These are phyloP conservation scores for Pipa parva DNA, from an alignment of 2,113 vertebrate species.

Conservation along the genomic window DNA sequence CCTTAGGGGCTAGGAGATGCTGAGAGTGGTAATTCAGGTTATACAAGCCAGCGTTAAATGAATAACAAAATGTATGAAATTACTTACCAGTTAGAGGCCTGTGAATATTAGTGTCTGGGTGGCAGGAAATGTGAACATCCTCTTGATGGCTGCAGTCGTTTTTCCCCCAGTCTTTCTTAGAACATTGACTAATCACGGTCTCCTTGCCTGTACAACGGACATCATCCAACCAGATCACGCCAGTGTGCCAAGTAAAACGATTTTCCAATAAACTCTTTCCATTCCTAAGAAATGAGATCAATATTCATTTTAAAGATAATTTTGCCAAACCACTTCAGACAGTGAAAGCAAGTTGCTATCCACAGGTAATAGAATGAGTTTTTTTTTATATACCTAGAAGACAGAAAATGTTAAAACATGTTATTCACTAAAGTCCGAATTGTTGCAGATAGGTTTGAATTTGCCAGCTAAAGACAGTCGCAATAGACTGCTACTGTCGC, in stretches of 20 bases:
- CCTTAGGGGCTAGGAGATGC: no score
- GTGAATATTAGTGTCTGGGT: constrained; percentile 58
- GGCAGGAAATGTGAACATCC: constrained; percentile 77
- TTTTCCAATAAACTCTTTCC: constrained; percentile 60
- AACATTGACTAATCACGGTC: constrained; percentile 71
- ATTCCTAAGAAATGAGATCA: constrained; percentile 53
- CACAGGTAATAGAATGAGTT: no score
- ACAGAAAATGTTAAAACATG: no score
- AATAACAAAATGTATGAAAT: background rate
- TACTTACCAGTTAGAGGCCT: constrained; percentile 66
- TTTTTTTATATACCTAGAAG: no score
- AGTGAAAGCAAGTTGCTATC: no score
- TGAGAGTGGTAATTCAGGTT: no score
- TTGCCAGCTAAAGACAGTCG: no score
- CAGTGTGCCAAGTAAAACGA: constrained; percentile 58
- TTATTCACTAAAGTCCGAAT: no score
- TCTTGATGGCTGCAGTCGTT: constrained; percentile 86
- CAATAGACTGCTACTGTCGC: no score
- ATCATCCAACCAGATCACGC: constrained; percentile 83
- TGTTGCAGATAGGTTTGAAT: no score
- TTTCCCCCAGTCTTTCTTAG: constrained; percentile 72
- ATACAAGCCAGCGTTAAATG: background rate
- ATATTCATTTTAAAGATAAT: no score
- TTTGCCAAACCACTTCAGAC: no score
- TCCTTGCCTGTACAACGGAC: constrained; percentile 88